Base-by-base conservation (phyloP, 2,888 invertebrate species). In the Fissipunctia ypsillon region DNA sequence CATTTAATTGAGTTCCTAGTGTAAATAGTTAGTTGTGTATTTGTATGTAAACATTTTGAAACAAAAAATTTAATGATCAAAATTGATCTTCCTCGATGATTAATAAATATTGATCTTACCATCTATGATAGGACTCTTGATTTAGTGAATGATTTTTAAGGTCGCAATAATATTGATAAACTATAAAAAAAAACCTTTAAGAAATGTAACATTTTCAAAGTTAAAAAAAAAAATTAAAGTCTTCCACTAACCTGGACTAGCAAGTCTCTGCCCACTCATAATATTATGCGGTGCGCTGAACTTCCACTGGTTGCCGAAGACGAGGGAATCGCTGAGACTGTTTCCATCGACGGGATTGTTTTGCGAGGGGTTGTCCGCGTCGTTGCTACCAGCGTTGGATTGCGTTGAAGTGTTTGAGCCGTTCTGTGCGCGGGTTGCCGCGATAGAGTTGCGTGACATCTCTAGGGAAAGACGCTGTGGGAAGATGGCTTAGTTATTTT, bases 371-470 rank as follows among this genome's bases (percentile, higher is more conserved):
- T 91, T 90, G 88, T 94, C 95, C 0, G 87, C 78, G 57, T 90
- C 91, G 65, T 83, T 84, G 60, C 73, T 69, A 48, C 79, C 86
- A 5, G 85, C 81, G 41, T 75, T 80, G 69, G 87, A 73, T 61
- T 87, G 88, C 52, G 54, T 12, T 19, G 89, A 77, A 54, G 88
- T 74, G 74, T 78, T 85, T 3, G 91, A 80, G 59, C 85, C 78
- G 73, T 76, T 85, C 52, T 88, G 84, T 0, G 88, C 93, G n/a
- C 94, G 92, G 0, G 96, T 96, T 60, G 97, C 97, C n/a, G 97
- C 94, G 38, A 97, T 96, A 0, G 97, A 97, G 92, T 97, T 97
- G 73, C 97, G 96, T 3, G 97, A 97, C 93, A 97, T 97, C 92
- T 98, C 97, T 69, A 97, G 96, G 0, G 97, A 97, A 66, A 98